A percentile compares a stretch with the other conserved stretches of the same genome.
phyloP scores from a whole-genome alignment of 2,797 vertebrate species.

The Erethizon dorsatum region DNA sequence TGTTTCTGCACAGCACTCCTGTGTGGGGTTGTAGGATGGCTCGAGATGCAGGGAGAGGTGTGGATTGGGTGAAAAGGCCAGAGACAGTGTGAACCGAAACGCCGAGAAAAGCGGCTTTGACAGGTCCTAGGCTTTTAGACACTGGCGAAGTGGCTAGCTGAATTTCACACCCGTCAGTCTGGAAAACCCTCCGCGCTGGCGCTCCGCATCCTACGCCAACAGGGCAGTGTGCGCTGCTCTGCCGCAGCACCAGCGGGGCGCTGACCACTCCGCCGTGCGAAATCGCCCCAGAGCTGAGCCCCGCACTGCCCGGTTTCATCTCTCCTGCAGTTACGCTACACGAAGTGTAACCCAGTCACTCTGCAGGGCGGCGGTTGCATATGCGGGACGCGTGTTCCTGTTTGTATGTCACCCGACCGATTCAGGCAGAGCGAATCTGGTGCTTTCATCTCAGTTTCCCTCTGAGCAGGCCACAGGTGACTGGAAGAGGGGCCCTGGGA shows the following conservation, averaged over 20 bases:
- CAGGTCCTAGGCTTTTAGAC: conserved; percentile 59
- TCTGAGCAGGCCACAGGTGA: conserved; percentile 61
- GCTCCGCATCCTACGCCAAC: conserved; percentile 26
- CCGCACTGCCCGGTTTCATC: conserved; percentile 75
- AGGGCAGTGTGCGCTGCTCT: neutral
- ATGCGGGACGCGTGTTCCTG: conserved; percentile 66
- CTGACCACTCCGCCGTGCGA: conserved; percentile 68
- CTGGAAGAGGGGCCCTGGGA: neutral
- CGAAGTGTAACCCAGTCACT: conserved; percentile 29
- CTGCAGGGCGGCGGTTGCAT: neutral
- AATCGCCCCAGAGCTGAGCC: conserved; percentile 44
- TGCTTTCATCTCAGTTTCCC: conserved; percentile 76
- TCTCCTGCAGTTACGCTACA: conserved; percentile 72
- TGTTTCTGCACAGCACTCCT: conserved; percentile 54
- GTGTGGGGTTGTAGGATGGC: neutral
- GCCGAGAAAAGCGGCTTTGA: conserved; percentile 74
- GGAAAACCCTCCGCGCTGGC: neutral
- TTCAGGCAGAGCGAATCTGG: conserved; percentile 71
- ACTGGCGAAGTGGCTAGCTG: neutral
- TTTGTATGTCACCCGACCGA: conserved; percentile 69
- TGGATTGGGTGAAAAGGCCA: neutral
- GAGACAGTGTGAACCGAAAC: neutral
- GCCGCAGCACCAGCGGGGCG: neutral
- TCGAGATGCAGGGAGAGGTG: neutral
- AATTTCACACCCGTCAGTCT: neutral